phyloP scores from a whole-genome alignment of 2,888 invertebrate genomes.

The Theodoxus fluviatilis region DNA sequence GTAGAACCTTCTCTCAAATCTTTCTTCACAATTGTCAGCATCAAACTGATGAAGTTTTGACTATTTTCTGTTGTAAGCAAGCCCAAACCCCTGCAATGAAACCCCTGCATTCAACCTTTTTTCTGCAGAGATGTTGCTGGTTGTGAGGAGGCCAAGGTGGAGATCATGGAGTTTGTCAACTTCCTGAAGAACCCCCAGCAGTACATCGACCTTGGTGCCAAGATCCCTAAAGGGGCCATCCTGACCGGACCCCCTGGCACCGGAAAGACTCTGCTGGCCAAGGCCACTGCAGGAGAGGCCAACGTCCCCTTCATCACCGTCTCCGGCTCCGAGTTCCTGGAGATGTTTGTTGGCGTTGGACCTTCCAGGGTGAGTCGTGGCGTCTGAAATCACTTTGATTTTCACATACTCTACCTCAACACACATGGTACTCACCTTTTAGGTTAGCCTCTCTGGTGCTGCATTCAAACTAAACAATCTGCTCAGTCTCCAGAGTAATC shows the following conservation, averaged over 20 bases:
- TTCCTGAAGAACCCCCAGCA: conserved; percentile 98
- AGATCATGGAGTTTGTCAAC: conserved; percentile 99
- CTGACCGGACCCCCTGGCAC: conserved; percentile 78
- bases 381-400: too few relatives aligned
- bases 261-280: conserved; percentile 96
- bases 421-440: too few relatives aligned
- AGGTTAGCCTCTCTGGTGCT: too few relatives aligned
- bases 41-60: too few relatives aligned
- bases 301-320: conserved; percentile 98
- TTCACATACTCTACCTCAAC: too few relatives aligned
- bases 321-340: conserved; percentile 97
- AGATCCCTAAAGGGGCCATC: conserved; percentile 85
- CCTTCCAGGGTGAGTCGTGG: conserved; percentile 84
- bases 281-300: conserved; percentile 99
- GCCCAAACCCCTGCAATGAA: too few relatives aligned
- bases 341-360: conserved; percentile 99
- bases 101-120: neutral
- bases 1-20: too few relatives aligned
- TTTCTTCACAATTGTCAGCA: too few relatives aligned
- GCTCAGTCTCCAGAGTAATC: too few relatives aligned
- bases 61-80: too few relatives aligned
- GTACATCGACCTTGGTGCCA: conserved; percentile 96
- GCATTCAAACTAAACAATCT: too few relatives aligned
- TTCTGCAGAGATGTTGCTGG: conserved; percentile 91
- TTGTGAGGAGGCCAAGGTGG: conserved; percentile 99